Conservation (phyloP, 2,113 vertebrate species). For the Ceuthmochares aereus region DNA sequence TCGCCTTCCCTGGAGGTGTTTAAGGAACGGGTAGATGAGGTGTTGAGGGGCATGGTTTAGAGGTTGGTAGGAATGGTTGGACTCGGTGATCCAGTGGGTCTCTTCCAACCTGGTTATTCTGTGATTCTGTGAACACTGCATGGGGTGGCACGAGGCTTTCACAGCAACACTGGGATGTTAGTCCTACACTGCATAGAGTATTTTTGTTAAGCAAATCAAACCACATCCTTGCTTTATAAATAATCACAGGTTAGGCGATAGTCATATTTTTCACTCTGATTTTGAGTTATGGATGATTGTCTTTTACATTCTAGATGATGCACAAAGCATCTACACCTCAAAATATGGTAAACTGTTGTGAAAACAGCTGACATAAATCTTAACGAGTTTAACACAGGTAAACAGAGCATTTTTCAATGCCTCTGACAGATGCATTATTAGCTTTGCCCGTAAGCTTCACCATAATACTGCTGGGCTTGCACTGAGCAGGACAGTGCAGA, state of each 20-base stretch:
- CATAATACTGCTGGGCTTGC: conserved; percentile 41
- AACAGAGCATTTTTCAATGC: not conserved
- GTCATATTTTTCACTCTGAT: not conserved
- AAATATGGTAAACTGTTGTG: not conserved
- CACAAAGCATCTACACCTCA: not conserved
- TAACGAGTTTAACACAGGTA: not conserved
- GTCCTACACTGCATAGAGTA: not conserved
- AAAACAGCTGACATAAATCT: not conserved
- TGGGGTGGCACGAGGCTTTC: not conserved
- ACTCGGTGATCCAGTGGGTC: no score
- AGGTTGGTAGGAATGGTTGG: no score
- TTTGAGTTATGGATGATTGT: not conserved
- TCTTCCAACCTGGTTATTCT: no score
- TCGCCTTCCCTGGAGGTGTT: no score
- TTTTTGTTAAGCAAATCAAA: not conserved
- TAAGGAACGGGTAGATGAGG: no score
- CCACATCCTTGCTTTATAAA: not conserved
- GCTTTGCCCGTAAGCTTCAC: not conserved
- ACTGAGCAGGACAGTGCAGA: conserved; percentile 35
- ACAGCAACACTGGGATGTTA: not conserved
- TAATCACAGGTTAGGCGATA: not conserved
- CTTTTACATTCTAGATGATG: not conserved
- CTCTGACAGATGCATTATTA: conserved; percentile 64
- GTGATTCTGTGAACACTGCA: no score
- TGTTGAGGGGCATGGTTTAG: no score